Evolutionary conservation across 2,113 vertebrate genomes (phyloP).

Genomic region (Poeciliopsis retropinna): DNA sequence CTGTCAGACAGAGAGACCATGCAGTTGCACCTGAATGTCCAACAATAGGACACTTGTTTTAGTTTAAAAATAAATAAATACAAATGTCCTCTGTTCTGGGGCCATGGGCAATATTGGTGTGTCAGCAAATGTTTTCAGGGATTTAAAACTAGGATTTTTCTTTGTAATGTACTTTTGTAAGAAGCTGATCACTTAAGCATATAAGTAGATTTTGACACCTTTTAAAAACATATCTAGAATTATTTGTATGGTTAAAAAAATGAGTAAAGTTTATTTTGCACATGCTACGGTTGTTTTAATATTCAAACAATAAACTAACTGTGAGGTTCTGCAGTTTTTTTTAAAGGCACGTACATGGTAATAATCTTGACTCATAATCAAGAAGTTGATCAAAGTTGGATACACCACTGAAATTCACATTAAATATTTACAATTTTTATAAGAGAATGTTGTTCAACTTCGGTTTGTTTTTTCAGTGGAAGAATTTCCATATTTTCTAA

Average conservation of each 20-base stretch:
- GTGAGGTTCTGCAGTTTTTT: too few species aligned
- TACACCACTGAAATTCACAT: neutral
- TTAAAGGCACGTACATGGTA: too few species aligned
- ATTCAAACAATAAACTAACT: too few species aligned
- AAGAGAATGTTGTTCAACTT: neutral
- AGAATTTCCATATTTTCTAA: neutral
- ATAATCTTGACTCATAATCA: neutral
- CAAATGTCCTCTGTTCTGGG: conserved; percentile 49
- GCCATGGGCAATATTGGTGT: conserved; percentile 63
- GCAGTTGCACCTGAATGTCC: conserved; percentile 77
- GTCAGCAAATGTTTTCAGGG: conserved; percentile 62
- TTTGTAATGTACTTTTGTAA: conserved; percentile 57
- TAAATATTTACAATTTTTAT: neutral
- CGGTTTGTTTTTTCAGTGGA: neutral
- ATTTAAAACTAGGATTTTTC: conserved; percentile 63
- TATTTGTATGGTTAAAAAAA: too few species aligned
- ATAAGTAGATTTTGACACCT: neutral
- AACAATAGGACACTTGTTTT: conserved; percentile 79
- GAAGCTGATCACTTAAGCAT: conserved; percentile 4
- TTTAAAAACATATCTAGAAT: neutral
- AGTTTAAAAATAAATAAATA: conserved; percentile 23
- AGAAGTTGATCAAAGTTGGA: neutral
- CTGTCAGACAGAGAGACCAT: conserved; percentile 65
- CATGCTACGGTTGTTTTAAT: too few species aligned
- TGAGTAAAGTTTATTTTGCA: too few species aligned